Conservation (phyloP, 2,113 vertebrate species). For the Physeter macrocephalus region DNA sequence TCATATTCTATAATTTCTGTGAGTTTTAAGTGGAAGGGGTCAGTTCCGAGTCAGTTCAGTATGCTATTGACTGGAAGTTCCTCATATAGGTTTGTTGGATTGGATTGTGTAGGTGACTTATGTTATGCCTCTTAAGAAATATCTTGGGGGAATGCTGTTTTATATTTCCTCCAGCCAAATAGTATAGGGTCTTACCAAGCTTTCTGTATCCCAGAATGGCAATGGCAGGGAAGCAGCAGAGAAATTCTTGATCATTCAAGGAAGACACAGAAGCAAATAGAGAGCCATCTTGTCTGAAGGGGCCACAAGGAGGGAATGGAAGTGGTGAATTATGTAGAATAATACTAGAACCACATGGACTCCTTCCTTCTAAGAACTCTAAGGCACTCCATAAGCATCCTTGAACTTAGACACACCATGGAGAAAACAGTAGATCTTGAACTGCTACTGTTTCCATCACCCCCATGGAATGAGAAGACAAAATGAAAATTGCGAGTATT, state of each 20-base stretch:
- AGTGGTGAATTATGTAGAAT: background rate
- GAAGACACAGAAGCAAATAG: conserved; percentile 2
- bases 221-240: background rate
- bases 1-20: background rate
- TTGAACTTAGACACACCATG: background rate
- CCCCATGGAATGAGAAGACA: background rate
- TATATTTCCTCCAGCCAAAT: background rate
- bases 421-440: background rate
- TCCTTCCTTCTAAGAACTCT: conserved; percentile 4
- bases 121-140: background rate
- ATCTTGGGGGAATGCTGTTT: background rate
- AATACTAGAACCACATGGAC: background rate
- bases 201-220: background rate
- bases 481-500: background rate
- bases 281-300: background rate
- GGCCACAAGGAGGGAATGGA: background rate
- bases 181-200: background rate
- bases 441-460: background rate
- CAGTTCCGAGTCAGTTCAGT: background rate
- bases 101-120: background rate
- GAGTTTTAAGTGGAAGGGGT: background rate
- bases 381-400: background rate
- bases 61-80: background rate
- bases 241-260: background rate
- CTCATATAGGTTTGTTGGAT: background rate